Conservation (phyloP, 1,140 invertebrate genomes). For the Achatina immaculata region DNA sequence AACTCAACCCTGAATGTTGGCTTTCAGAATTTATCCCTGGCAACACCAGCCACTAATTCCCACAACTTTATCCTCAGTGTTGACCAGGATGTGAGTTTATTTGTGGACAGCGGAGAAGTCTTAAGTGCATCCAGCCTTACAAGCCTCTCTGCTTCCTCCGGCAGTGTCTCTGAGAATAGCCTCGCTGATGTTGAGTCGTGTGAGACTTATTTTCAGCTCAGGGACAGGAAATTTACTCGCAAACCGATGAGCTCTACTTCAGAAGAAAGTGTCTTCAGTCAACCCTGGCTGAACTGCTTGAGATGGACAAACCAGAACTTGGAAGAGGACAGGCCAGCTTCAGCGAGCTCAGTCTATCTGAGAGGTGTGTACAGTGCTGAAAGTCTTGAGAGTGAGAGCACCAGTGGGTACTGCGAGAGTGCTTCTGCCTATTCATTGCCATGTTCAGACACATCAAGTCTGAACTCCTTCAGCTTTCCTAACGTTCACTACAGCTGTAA, state of each 20-base stretch:
- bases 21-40: neutral
- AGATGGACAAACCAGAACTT: too few species aligned
- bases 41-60: neutral
- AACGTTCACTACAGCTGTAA: neutral
- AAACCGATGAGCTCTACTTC: neutral
- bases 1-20: too few species aligned
- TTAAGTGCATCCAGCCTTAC: neutral
- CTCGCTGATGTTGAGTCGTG: neutral
- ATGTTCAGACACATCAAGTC: neutral
- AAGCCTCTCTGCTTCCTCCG: neutral
- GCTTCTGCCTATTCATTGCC: neutral
- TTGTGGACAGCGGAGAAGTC: neutral
- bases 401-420: slow-evolving; percentile 4
- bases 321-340: too few species aligned
- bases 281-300: too few species aligned
- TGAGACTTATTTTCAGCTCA: neutral
- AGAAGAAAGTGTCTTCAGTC: too few species aligned
- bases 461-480: neutral
- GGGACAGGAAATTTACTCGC: neutral
- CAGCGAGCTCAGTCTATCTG: neutral
- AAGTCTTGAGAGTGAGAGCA: too few species aligned
- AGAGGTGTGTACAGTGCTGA: neutral
- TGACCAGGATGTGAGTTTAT: neutral
- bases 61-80: neutral
- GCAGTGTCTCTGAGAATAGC: neutral